Percentiles rank a stretch among this genome's conserved stretches.
These are phyloP conservation scores for Dromaius novaehollandiae DNA, from an alignment of 2,113 vertebrate species.

Conservation along the genomic window DNA sequence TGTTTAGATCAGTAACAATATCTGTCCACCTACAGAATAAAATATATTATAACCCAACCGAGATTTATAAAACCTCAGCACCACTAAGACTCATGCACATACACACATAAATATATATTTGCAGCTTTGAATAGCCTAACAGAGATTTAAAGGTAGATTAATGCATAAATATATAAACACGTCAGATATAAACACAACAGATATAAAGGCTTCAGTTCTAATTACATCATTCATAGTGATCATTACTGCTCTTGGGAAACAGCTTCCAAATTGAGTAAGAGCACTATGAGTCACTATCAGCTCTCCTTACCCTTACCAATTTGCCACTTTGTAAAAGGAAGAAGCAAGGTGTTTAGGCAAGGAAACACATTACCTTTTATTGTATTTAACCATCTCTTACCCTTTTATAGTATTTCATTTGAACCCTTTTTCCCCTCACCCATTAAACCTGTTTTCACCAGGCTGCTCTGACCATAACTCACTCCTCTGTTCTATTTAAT, in stretches of 20 bases:
- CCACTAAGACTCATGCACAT: rapidly evolving
- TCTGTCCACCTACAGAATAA: conserved; percentile 87
- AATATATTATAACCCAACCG: not conserved
- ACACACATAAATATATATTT: not conserved
- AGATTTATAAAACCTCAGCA: not conserved
- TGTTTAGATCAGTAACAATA: conserved; percentile 95
- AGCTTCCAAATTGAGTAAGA: not conserved
- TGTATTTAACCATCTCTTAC: not conserved
- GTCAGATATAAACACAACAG: no score
- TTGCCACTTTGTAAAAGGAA: not conserved
- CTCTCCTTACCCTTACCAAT: not conserved
- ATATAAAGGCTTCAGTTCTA: not conserved
- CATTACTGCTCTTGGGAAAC: not conserved
- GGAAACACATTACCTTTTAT: not conserved
- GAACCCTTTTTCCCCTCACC: rapidly evolving
- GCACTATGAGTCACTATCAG: not conserved
- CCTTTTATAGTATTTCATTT: not conserved
- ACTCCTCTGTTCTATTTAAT: not conserved
- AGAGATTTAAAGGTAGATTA: not conserved
- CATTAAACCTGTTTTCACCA: not conserved
- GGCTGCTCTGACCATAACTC: not conserved
- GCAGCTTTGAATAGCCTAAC: not conserved
- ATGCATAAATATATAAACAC: not conserved
- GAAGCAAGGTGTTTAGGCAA: not conserved
- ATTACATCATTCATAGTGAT: not conserved